Evolutionary conservation across 2,113 vertebrate genomes (phyloP).

Genomic region (Psammodynastes pulverulentus): DNA sequence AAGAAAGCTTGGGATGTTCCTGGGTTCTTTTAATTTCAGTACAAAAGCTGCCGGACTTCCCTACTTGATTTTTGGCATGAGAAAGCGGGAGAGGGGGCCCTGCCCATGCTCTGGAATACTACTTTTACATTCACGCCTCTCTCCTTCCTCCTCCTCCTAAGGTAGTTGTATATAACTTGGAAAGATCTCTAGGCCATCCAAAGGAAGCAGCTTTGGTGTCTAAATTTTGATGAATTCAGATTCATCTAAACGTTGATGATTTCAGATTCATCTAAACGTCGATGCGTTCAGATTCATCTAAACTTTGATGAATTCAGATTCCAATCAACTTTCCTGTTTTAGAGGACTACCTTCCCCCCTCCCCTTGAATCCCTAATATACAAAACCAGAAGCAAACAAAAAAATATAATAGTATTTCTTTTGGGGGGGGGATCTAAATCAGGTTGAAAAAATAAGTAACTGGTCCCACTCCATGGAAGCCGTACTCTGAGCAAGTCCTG

Average conservation of each 20-base stretch:
- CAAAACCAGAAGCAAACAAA: neutral
- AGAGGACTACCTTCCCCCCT: too few relatives aligned
- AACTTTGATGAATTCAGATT: neutral
- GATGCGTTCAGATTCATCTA: neutral
- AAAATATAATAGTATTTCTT: neutral
- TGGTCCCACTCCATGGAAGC: neutral
- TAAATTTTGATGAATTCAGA: neutral
- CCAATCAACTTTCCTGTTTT: neutral
- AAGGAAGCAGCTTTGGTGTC: neutral
- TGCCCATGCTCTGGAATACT: neutral
- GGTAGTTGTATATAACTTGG: neutral
- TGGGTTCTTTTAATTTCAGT: neutral
- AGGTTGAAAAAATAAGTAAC: neutral
- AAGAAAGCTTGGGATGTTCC: neutral
- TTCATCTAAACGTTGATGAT: too few relatives aligned
- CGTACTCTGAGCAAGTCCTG: neutral
- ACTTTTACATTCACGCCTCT: too few relatives aligned
- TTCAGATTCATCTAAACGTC: too few relatives aligned
- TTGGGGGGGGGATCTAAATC: neutral
- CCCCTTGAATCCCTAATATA: neutral
- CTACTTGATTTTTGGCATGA: too few relatives aligned
- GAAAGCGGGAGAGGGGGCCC: fast-evolving
- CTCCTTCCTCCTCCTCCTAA: neutral
- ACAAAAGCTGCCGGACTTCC: neutral
- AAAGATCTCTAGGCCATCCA: neutral